A percentile compares a stretch with the other conserved stretches of the same genome.
These are phyloP conservation scores for Clarias laeviceps DNA, from an alignment of 2,797 vertebrate species.

Conservation along the genomic window DNA sequence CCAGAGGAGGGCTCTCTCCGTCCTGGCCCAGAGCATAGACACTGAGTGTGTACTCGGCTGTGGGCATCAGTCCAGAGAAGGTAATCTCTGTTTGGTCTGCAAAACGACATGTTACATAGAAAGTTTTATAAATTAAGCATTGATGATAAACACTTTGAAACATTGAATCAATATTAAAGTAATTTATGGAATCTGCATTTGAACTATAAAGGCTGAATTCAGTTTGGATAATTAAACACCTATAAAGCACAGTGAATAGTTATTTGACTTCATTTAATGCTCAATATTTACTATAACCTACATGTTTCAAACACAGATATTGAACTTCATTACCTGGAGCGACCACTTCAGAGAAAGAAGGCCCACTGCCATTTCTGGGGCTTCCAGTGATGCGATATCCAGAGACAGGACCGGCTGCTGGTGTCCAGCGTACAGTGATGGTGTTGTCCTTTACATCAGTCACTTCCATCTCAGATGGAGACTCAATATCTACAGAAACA, in stretches of 20 bases:
- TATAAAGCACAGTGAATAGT: not conserved
- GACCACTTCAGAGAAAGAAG: constrained; percentile 80
- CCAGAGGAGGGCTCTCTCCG: constrained; percentile 87
- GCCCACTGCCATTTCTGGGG: constrained; percentile 84
- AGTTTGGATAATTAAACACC: not conserved
- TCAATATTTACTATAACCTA: not conserved
- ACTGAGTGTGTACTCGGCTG: constrained; percentile 87
- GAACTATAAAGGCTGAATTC: not conserved
- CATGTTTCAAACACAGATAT: not conserved
- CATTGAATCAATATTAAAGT: not conserved
- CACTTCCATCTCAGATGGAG: constrained; percentile 89
- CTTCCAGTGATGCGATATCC: constrained; percentile 89
- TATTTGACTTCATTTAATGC: not conserved
- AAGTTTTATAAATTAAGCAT: not conserved
- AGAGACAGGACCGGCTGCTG: constrained; percentile 85
- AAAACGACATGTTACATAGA: constrained; percentile 76
- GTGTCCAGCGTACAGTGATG: constrained; percentile 90
- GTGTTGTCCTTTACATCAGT: constrained; percentile 88
- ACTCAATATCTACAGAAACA: constrained; percentile 80
- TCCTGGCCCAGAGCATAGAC: constrained; percentile 86
- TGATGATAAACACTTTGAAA: not conserved
- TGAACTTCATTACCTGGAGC: constrained; percentile 82
- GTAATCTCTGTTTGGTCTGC: constrained; percentile 93
- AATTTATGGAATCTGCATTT: not conserved
- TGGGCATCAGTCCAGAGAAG: constrained; percentile 92